These are phyloP conservation scores for Lordiphosa andalusiaca DNA, from an alignment of 2,888 invertebrate genomes.

Conservation along the genomic window DNA sequence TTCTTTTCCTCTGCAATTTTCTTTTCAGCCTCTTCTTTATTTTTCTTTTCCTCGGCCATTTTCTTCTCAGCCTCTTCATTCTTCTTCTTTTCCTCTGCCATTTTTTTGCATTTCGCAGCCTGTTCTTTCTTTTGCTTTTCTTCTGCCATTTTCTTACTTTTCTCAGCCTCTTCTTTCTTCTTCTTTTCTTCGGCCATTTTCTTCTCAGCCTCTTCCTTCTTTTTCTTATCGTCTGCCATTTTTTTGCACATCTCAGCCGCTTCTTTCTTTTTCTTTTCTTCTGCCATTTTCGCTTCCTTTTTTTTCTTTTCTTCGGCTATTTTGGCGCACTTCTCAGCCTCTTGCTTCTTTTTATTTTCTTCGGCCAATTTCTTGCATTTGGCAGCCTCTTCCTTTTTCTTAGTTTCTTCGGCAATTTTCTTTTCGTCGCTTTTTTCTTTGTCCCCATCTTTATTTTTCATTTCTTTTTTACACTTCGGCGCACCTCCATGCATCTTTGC, in stretches of 20 bases:
- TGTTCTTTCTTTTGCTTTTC: conserved; percentile 1
- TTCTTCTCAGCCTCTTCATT: conserved; percentile 7
- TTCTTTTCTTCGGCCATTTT: too few species aligned
- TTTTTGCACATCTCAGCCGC: too few species aligned
- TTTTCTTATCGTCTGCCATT: too few species aligned
- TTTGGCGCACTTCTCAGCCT: too few species aligned
- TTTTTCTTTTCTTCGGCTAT: too few species aligned
- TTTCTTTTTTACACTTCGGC: conserved; percentile 6
- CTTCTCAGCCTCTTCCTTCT: too few species aligned
- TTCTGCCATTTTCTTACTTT: too few species aligned
- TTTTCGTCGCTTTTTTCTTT: too few species aligned
- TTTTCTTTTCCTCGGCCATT: neutral
- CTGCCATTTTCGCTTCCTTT: too few species aligned
- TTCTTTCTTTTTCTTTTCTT: too few species aligned
- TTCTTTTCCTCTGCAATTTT: too few species aligned
- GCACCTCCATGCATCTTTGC: neutral
- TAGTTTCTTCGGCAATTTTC: neutral
- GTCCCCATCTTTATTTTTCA: conserved; percentile 8
- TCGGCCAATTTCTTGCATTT: neutral
- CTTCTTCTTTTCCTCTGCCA: conserved; percentile 2
- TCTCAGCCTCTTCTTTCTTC: too few species aligned
- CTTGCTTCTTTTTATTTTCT: neutral
- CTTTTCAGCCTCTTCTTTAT: neutral
- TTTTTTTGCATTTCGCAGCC: conserved; percentile 6
- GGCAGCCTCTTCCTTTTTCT: neutral